Conservation (phyloP, 2,888 invertebrate species). For the Poecilobothrus nobilitatus region DNA sequence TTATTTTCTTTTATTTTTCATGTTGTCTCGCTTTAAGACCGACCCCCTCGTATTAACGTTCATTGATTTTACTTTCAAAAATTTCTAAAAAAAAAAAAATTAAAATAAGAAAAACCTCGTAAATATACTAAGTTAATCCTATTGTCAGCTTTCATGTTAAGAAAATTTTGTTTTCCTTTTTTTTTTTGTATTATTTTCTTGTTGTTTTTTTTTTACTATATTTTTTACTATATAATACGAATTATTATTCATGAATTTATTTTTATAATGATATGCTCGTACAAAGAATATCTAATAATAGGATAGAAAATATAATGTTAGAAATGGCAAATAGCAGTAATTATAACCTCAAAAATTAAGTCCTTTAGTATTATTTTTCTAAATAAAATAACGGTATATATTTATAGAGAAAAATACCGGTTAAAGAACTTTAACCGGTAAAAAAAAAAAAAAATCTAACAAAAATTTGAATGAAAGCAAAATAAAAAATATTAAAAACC, state of each 20-base stretch:
- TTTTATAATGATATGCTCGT: not conserved
- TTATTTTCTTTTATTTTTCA: too few species aligned
- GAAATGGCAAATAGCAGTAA: not conserved
- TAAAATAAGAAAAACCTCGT: not conserved
- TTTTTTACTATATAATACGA: too few species aligned
- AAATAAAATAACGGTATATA: not conserved
- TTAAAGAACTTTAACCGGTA: not conserved
- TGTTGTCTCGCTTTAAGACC: too few species aligned
- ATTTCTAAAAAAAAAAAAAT: not conserved
- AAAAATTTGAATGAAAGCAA: not conserved
- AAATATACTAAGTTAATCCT: not conserved
- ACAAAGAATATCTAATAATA: not conserved
- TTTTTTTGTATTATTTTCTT: too few species aligned
- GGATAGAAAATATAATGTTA: not conserved
- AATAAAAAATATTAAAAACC: not conserved
- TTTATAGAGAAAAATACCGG: not conserved
- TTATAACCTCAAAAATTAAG: not conserved
- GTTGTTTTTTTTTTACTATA: too few species aligned
- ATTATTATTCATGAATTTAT: not conserved
- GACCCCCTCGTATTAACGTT: too few species aligned
- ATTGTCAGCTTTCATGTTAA: not conserved
- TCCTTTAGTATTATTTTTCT: too few species aligned
- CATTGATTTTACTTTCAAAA: not conserved
- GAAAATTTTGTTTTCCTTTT: too few species aligned
- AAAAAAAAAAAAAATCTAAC: not conserved